These are phyloP conservation scores for Enteromius viviparus DNA, from an alignment of 2,797 vertebrate genomes.

Conservation along the genomic window DNA sequence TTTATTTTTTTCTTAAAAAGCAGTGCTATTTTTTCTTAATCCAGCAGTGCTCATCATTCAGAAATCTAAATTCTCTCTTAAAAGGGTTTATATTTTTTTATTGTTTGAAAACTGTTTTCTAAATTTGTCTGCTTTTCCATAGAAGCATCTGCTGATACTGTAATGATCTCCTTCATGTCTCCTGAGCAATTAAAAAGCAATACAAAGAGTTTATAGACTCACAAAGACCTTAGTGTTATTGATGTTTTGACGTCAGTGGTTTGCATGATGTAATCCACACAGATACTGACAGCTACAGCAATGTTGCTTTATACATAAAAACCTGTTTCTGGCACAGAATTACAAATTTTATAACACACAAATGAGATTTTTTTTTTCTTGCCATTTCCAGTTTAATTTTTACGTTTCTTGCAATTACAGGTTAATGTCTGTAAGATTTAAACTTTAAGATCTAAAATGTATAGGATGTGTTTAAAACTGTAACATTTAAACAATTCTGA, in stretches of 20 bases:
- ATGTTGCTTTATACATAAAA: slow-evolving; percentile 30
- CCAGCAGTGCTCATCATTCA: background rate
- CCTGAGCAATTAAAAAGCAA: background rate
- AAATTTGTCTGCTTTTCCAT: background rate
- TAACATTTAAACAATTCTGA: too few relatives aligned
- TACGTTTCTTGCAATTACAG: background rate
- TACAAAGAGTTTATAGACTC: background rate
- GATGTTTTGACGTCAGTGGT: slow-evolving; percentile 21
- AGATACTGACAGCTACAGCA: slow-evolving; percentile 51
- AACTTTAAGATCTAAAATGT: background rate
- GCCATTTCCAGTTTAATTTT: background rate
- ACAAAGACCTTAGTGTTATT: background rate
- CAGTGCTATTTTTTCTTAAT: too few relatives aligned
- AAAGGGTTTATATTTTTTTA: background rate
- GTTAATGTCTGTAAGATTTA: background rate
- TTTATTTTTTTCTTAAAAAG: too few relatives aligned
- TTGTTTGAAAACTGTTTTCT: background rate
- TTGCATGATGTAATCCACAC: slow-evolving; percentile 39
- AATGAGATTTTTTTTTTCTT: too few relatives aligned
- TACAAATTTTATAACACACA: background rate
- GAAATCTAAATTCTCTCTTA: background rate
- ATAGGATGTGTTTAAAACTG: background rate
- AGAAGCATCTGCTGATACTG: background rate
- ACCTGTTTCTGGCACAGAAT: background rate
- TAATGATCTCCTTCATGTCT: background rate